These are phyloP conservation scores for Mactra quadrangularis DNA, from an alignment of 1,140 invertebrate genomes.

Conservation along the genomic window DNA sequence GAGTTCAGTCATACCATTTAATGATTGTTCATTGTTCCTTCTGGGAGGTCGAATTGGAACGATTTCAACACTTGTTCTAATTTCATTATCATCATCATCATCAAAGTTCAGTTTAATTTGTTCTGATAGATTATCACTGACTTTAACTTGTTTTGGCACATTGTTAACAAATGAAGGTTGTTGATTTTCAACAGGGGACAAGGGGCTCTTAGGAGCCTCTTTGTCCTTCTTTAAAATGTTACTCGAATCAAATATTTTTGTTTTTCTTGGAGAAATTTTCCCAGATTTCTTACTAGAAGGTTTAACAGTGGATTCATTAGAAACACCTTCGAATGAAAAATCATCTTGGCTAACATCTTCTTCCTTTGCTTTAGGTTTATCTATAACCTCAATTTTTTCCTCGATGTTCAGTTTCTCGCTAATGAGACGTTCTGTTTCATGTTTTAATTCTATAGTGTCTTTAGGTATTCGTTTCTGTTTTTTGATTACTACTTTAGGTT, in stretches of 20 bases:
- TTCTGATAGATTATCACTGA: not conserved
- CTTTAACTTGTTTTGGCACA: conserved; percentile 19
- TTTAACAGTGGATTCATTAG: conserved; percentile 24
- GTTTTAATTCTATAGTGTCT: conserved; percentile 45
- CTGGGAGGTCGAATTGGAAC: conserved; percentile 51
- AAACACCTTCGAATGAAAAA: conserved; percentile 2
- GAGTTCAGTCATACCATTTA: conserved; percentile 56
- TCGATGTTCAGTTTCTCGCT: not conserved
- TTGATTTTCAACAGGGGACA: conserved; percentile 12
- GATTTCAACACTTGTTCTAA: conserved; percentile 28
- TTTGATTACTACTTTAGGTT: conserved; percentile 16
- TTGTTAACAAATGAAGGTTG: not conserved
- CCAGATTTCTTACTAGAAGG: conserved; percentile 36
- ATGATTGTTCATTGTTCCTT: conserved; percentile 38
- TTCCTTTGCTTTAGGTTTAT: not conserved
- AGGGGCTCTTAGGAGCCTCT: conserved; percentile 19
- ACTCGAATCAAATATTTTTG: conserved; percentile 72
- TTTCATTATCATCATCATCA: conserved; percentile 8
- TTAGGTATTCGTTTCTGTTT: conserved; percentile 33
- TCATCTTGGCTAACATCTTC: not conserved
- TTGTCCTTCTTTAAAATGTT: conserved; percentile 60
- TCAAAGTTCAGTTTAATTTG: conserved; percentile 16
- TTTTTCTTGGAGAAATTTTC: conserved; percentile 59
- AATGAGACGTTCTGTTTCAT: conserved; percentile 48
- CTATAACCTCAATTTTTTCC: conserved; percentile 1